Conservation (phyloP, 2,113 vertebrate genomes). For the Cephalopterus ornatus region DNA sequence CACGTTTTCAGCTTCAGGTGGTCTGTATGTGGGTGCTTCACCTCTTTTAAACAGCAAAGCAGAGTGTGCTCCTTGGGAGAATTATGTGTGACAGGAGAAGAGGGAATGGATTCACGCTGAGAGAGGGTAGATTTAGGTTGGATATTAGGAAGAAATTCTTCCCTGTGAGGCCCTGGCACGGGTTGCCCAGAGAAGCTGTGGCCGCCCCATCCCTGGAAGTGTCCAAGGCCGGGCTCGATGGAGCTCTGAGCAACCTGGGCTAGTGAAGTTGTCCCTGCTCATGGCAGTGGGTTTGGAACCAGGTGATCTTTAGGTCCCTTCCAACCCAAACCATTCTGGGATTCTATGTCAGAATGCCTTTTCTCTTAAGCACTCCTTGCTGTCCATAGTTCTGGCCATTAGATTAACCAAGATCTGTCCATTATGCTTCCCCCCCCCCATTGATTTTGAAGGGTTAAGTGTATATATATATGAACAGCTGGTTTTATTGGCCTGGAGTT, state of each 20-base stretch:
- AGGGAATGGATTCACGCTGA: too few species aligned
- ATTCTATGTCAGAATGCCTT: background rate
- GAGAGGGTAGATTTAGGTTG: background rate
- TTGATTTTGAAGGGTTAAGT: background rate
- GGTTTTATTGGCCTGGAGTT: background rate
- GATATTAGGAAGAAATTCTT: background rate
- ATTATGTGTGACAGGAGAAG: background rate
- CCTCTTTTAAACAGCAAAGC: background rate
- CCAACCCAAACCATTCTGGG: background rate
- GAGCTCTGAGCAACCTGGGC: rapidly evolving
- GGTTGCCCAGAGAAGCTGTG: background rate
- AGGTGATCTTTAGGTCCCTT: background rate
- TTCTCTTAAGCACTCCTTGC: background rate
- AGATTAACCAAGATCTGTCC: background rate
- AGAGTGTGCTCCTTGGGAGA: background rate
- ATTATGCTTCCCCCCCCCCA: background rate
- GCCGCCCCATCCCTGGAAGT: background rate
- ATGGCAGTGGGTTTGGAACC: background rate
- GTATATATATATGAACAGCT: background rate
- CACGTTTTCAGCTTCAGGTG: background rate
- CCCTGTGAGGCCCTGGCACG: background rate
- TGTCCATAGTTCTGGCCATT: background rate
- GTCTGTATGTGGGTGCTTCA: background rate
- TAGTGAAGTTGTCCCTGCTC: background rate
- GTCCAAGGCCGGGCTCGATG: rapidly evolving